Percentiles rank a stretch among this genome's conserved stretches.
Conservation (phyloP, 2,888 invertebrate species). For the Uloborus plumipes region DNA sequence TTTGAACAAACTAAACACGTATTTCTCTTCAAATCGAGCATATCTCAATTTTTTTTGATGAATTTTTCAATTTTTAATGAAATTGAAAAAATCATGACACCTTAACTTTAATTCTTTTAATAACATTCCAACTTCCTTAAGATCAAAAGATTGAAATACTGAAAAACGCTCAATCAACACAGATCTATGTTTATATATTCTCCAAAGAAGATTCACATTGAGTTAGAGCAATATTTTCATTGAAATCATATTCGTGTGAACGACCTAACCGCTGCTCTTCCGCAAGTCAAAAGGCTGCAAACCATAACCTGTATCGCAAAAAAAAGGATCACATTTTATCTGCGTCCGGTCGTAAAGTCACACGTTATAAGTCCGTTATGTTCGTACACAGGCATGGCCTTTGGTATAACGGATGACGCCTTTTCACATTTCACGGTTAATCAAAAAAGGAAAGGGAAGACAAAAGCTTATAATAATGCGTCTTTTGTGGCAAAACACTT, state of each 20-base stretch:
- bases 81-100: no score
- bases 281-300: constrained; percentile 22
- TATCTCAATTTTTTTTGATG: no score
- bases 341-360: constrained; percentile 9
- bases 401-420: background rate
- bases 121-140: background rate
- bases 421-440: background rate
- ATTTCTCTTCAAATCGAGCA: no score
- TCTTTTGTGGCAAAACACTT: background rate
- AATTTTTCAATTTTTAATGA: no score
- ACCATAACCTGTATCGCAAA: background rate
- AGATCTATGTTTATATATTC: background rate
- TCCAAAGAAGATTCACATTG: background rate
- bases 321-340: constrained; percentile 24
- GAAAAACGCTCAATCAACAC: background rate
- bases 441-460: constrained; percentile 1
- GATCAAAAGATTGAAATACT: background rate
- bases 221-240: constrained; percentile 10
- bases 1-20: no score
- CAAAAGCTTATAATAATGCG: background rate
- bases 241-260: constrained; percentile 33
- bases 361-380: background rate
- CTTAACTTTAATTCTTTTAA: no score
- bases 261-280: constrained; percentile 36
- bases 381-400: background rate